Evolutionary conservation across 2,797 vertebrate species (phyloP).

Genomic region (Parauchenoglanis punctatus): DNA sequence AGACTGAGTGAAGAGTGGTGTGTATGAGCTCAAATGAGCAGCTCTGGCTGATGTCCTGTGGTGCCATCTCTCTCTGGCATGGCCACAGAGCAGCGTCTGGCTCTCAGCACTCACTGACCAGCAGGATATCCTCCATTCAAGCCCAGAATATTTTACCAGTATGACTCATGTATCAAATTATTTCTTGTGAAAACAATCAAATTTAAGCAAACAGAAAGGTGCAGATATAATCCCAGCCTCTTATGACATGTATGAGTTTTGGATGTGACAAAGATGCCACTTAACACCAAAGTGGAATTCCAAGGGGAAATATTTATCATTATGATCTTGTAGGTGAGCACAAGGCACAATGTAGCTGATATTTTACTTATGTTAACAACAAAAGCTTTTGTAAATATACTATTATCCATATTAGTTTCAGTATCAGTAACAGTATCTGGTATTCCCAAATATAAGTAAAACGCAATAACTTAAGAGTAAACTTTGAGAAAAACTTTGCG

Average conservation of each 20-base stretch:
- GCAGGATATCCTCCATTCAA: constrained; percentile 20
- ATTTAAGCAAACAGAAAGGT: background rate
- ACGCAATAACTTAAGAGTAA: background rate
- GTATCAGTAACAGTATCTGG: background rate
- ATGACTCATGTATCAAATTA: constrained; percentile 9
- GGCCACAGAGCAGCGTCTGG: constrained; percentile 27
- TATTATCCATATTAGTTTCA: background rate
- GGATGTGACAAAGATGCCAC: background rate
- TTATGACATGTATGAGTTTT: background rate
- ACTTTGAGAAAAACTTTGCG: background rate
- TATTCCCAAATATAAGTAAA: background rate
- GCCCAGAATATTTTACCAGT: background rate
- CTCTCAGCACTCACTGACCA: constrained; percentile 28
- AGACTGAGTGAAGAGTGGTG: constrained; percentile 1
- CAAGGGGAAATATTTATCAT: background rate
- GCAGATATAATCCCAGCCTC: background rate
- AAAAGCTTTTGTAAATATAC: background rate
- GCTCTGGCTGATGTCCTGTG: constrained; percentile 9
- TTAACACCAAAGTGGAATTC: background rate
- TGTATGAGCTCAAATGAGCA: constrained; percentile 25
- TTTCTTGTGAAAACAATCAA: background rate
- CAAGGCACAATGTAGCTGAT: background rate
- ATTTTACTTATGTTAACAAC: background rate
- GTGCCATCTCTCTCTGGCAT: constrained; percentile 28
- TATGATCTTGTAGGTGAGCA: background rate